Conservation (phyloP, 2,888 invertebrate species). For the Carterocephalus palaemon region DNA sequence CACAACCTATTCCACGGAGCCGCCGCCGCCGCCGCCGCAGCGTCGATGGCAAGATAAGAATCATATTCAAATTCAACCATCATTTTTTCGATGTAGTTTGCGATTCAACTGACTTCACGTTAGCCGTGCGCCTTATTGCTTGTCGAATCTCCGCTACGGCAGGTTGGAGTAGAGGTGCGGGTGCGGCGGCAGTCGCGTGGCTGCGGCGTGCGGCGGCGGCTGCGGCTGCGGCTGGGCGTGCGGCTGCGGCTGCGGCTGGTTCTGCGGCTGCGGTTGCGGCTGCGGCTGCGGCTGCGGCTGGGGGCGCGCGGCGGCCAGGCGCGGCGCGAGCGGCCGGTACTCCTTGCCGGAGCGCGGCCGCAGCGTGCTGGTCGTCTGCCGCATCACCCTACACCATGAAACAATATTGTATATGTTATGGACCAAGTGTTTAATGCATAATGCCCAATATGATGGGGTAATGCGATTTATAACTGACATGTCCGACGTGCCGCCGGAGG, state of each 20-base stretch:
- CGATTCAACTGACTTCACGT: constrained; percentile 2
- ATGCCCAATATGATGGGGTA: too few relatives aligned
- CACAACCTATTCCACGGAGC: too few relatives aligned
- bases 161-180: constrained; percentile 45
- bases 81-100: too few relatives aligned
- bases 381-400: constrained; percentile 44
- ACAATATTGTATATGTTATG: background rate
- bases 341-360: constrained; percentile 91
- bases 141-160: constrained; percentile 35
- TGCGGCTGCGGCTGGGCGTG: constrained; percentile 91
- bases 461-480: too few relatives aligned
- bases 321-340: constrained; percentile 80
- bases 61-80: too few relatives aligned
- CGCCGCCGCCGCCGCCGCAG: too few relatives aligned
- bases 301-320: constrained; percentile 33
- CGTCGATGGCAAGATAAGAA: too few relatives aligned
- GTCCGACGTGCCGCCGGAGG: too few relatives aligned
- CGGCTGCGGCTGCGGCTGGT: constrained; percentile 86
- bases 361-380: constrained; percentile 80
- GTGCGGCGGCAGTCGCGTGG: constrained; percentile 27
- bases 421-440: too few relatives aligned
- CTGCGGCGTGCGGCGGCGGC: constrained; percentile 42
- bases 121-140: constrained; percentile 12
- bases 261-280: too few relatives aligned
- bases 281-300: too few relatives aligned